Evolutionary conservation across 92 coral and sea anemone genomes (phyloP).

Genomic region (Palythoa heliodiscus): DNA sequence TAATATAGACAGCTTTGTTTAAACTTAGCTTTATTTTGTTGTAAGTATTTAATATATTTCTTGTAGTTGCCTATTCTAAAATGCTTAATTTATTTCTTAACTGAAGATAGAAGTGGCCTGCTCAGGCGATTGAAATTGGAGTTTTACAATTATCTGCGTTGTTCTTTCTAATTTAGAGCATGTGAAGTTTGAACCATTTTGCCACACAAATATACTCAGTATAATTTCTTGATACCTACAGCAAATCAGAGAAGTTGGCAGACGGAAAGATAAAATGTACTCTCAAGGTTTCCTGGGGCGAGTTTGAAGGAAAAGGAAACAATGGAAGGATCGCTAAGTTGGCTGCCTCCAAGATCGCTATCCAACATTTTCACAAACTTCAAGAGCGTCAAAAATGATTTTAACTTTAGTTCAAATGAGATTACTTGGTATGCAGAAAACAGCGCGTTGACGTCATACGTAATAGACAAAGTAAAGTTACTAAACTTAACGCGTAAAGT

Average conservation of each 20-base stretch:
- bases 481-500: too few relatives aligned
- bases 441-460: too few relatives aligned
- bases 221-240: conserved; percentile 1
- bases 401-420: background rate
- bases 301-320: conserved; percentile 63
- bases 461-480: too few relatives aligned
- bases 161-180: too few relatives aligned
- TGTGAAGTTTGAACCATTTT: background rate
- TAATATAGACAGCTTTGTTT: too few relatives aligned
- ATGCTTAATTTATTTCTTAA: too few relatives aligned
- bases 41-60: too few relatives aligned
- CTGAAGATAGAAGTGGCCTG: too few relatives aligned
- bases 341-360: conserved; percentile 71
- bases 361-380: background rate
- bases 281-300: conserved; percentile 72
- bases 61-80: too few relatives aligned
- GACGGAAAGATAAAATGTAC: conserved; percentile 64
- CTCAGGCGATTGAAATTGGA: too few relatives aligned
- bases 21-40: too few relatives aligned
- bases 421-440: background rate
- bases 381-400: background rate
- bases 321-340: conserved; percentile 68
- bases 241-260: conserved; percentile 53
- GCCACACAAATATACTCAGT: background rate
- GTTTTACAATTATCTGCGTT: too few relatives aligned